Conservation (phyloP, 2,797 vertebrate genomes). For the Cynopterus sphinx region DNA sequence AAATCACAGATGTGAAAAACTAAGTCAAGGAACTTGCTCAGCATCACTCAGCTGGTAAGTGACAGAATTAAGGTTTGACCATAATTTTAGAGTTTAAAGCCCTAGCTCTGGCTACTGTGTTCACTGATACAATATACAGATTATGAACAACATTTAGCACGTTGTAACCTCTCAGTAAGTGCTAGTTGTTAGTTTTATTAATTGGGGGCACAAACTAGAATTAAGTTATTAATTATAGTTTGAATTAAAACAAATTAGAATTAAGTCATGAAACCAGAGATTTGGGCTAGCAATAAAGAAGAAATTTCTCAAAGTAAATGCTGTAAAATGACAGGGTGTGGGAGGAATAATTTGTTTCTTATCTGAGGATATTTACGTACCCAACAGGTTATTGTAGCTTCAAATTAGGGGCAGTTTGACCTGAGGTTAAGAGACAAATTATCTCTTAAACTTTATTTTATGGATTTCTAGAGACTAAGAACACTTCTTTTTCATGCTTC, state of each 20-base stretch:
- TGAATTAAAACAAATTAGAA: background rate
- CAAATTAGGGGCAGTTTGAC: background rate
- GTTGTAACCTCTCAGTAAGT: background rate
- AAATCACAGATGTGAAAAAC: background rate
- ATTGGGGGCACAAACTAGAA: background rate
- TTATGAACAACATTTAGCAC: background rate
- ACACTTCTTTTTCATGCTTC: background rate
- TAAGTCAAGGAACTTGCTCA: background rate
- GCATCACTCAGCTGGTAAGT: background rate
- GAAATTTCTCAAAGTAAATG: slow-evolving; percentile 1
- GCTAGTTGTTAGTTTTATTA: background rate
- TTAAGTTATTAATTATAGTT: too few relatives aligned
- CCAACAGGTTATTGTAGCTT: background rate
- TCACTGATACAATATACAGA: background rate
- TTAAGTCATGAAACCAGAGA: background rate
- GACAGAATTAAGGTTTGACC: background rate
- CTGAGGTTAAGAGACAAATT: background rate
- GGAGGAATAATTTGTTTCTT: background rate
- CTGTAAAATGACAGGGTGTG: background rate
- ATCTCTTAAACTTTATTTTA: background rate
- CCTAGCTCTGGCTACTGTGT: background rate
- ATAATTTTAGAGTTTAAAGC: background rate
- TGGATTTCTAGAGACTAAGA: background rate
- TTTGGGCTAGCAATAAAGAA: background rate
- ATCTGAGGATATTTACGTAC: background rate